Evolutionary conservation across 2,888 invertebrate species (phyloP).

Genomic region (Lithophane semibrunnea): DNA sequence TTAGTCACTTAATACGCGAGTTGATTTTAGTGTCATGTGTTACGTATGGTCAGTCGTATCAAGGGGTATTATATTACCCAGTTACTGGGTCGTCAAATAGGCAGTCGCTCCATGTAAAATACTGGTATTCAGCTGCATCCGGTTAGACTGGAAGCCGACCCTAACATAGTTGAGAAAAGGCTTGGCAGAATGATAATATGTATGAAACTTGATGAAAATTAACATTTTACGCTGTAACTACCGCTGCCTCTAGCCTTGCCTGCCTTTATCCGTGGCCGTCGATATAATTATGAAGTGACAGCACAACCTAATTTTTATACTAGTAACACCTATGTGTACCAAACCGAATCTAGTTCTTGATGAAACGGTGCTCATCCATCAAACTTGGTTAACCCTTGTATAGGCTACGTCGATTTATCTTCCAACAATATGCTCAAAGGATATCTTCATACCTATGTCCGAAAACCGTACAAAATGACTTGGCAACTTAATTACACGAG

Average conservation of each 20-base stretch:
- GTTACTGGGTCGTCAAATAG: too few species aligned
- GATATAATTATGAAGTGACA: neutral
- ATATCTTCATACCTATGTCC: neutral
- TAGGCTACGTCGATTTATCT: neutral
- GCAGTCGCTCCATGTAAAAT: too few species aligned
- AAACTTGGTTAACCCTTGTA: neutral
- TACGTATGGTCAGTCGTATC: too few species aligned
- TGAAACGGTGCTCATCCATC: neutral
- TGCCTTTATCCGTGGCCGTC: neutral
- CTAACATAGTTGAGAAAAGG: too few species aligned
- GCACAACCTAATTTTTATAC: neutral
- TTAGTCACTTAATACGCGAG: neutral
- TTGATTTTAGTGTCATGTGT: neutral
- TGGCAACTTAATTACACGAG: slow-evolving; percentile 50
- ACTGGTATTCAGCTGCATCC: too few species aligned
- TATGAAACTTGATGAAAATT: too few species aligned
- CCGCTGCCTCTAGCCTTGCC: too few species aligned
- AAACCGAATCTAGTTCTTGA: neutral
- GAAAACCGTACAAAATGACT: slow-evolving; percentile 33
- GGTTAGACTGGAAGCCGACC: too few species aligned
- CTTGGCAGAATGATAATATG: too few species aligned
- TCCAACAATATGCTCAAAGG: neutral
- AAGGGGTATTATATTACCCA: too few species aligned
- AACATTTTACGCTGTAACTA: neutral
- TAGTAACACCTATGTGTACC: neutral